Evolutionary conservation across 2,888 invertebrate genomes (phyloP).

Genomic region (Himalopsyche tibetana): DNA sequence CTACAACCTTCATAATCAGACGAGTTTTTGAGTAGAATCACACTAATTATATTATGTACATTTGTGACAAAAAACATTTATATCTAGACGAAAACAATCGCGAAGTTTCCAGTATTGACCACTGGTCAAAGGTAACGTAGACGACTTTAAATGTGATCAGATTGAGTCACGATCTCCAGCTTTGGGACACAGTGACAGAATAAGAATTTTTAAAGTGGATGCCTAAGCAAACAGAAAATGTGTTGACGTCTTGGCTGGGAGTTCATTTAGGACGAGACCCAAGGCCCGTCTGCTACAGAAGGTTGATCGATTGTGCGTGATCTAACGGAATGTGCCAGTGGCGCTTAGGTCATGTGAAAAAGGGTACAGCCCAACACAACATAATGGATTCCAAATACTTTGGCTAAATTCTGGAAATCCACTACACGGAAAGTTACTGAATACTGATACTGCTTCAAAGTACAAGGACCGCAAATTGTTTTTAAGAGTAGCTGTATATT

Average conservation of each 20-base stretch:
- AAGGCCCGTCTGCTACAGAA: slow-evolving; percentile 8
- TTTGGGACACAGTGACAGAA: not conserved
- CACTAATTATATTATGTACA: no score
- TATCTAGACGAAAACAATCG: no score
- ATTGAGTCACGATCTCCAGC: no score
- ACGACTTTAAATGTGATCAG: no score
- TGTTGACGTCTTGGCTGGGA: not conserved
- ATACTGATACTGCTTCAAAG: slow-evolving; percentile 6
- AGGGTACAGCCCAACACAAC: slow-evolving; percentile 40
- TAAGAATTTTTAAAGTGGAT: not conserved
- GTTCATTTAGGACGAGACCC: slow-evolving; percentile 14
- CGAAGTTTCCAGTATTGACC: no score
- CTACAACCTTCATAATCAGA: no score
- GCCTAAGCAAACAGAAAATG: not conserved
- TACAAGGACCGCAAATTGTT: no score
- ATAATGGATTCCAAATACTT: slow-evolving; percentile 36
- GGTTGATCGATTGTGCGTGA: slow-evolving; percentile 35
- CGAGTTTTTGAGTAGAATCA: no score
- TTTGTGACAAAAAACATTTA: no score
- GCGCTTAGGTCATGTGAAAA: slow-evolving; percentile 40
- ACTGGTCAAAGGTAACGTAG: no score
- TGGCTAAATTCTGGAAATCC: slow-evolving; percentile 32
- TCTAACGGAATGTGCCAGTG: slow-evolving; percentile 42
- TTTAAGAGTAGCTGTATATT: no score
- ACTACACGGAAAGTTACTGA: slow-evolving; percentile 22